These are phyloP conservation scores for Neomicropteryx cornuta DNA, from an alignment of 1,140 invertebrate genomes.

Conservation along the genomic window DNA sequence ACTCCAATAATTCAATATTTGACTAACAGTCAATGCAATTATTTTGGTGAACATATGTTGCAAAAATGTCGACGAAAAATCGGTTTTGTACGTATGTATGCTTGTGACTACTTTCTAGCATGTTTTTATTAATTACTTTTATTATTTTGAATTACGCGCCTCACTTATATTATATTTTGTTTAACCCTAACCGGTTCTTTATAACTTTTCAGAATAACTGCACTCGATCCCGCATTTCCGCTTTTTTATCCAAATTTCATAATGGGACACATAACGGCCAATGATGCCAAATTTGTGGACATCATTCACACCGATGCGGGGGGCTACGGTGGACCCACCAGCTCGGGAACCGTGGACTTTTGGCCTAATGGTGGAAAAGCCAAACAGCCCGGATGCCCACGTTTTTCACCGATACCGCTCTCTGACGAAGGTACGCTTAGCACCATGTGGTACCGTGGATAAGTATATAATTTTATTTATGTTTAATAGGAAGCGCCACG, in stretches of 20 bases:
- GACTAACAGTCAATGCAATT: too few species aligned
- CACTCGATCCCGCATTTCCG: constrained; percentile 48
- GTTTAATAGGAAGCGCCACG: too few species aligned
- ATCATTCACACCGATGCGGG: constrained; percentile 58
- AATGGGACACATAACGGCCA: constrained; percentile 48
- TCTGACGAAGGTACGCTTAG: constrained; percentile 31
- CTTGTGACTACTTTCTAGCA: too few species aligned
- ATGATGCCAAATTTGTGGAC: constrained; percentile 55
- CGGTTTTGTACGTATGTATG: too few species aligned
- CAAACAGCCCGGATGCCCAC: constrained; percentile 45
- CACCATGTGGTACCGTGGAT: background rate
- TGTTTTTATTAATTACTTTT: too few species aligned
- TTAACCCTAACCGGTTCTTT: too few species aligned
- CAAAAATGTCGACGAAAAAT: too few species aligned
- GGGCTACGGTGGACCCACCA: constrained; percentile 40
- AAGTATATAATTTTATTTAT: background rate
- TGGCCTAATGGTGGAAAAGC: constrained; percentile 48
- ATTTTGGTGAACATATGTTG: too few species aligned
- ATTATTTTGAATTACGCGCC: too few species aligned
- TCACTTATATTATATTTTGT: too few species aligned
- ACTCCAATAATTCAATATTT: too few species aligned
- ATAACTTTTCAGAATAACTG: constrained; percentile 40
- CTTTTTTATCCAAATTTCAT: constrained; percentile 42
- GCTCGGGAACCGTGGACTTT: constrained; percentile 48
- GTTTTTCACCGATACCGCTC: constrained; percentile 31